phyloP scores from a whole-genome alignment of 2,797 vertebrate genomes.

The Chrysocyon brachyurus region DNA sequence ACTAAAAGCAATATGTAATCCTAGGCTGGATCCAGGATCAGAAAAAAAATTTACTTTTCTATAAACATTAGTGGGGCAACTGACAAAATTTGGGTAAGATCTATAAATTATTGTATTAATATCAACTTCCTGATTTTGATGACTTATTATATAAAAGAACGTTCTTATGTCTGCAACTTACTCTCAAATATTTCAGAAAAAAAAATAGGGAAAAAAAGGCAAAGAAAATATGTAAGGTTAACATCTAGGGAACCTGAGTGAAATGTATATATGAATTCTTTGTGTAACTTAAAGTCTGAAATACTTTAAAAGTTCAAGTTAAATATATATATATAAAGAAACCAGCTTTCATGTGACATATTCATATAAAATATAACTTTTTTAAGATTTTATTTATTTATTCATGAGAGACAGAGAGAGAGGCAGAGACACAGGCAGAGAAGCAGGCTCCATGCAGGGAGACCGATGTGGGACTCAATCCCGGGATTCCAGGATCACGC shows the following conservation, averaged over 20 bases:
- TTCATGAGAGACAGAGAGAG: too few species aligned
- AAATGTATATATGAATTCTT: not conserved
- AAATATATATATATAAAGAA: conserved; percentile 8
- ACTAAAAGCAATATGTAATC: not conserved
- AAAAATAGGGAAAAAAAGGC: not conserved
- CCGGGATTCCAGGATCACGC: too few species aligned
- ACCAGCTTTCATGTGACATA: not conserved
- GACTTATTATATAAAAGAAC: conserved; percentile 6
- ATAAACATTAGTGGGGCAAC: not conserved
- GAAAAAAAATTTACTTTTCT: conserved; percentile 13
- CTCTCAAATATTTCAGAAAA: conserved; percentile 38
- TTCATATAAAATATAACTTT: not conserved
- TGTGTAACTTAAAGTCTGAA: not conserved
- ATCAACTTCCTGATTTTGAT: conserved; percentile 30
- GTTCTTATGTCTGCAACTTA: not conserved
- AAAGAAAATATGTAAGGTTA: not conserved
- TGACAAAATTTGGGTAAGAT: not conserved
- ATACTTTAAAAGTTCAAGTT: conserved; percentile 23
- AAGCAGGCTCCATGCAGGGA: too few species aligned
- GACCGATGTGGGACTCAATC: too few species aligned
- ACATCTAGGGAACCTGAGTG: not conserved
- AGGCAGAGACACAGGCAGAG: too few species aligned
- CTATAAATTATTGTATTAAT: not conserved
- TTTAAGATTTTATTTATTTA: too few species aligned
- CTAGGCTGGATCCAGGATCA: not conserved